These are phyloP conservation scores for Diachasmimorpha longicaudata DNA, from an alignment of 1,140 invertebrate genomes.

Conservation along the genomic window DNA sequence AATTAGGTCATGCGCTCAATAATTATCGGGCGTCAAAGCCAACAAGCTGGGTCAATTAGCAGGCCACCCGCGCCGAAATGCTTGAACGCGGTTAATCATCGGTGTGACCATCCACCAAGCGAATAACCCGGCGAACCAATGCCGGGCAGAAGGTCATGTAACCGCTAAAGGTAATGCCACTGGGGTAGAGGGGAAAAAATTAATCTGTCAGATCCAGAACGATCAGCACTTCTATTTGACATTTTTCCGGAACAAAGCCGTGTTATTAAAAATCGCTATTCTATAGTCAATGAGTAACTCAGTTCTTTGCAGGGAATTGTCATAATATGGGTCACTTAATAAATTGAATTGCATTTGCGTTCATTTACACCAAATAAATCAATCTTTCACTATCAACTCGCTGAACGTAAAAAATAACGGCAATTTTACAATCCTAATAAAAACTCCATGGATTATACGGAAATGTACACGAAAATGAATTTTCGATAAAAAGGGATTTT, in stretches of 20 bases:
- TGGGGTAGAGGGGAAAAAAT: background rate
- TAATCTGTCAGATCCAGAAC: background rate
- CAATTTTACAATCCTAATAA: too few species aligned
- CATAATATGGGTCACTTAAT: background rate
- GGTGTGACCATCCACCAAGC: background rate
- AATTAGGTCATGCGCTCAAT: conserved; percentile 11
- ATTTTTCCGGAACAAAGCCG: background rate
- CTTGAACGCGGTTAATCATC: conserved; percentile 17
- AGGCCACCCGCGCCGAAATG: background rate
- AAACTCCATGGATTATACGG: too few species aligned
- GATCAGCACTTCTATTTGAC: background rate
- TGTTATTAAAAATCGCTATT: background rate
- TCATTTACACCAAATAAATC: too few species aligned
- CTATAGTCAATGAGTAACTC: too few species aligned
- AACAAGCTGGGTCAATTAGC: conserved; percentile 23
- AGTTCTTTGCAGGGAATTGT: background rate
- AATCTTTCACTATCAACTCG: too few species aligned
- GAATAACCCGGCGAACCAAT: background rate
- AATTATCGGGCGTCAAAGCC: conserved; percentile 22
- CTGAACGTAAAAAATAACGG: too few species aligned
- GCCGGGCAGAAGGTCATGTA: background rate
- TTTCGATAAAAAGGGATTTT: too few species aligned
- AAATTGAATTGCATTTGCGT: too few species aligned
- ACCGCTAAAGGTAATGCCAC: background rate
- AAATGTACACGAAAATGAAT: too few species aligned